Evolutionary conservation across 2,888 invertebrate species (phyloP).

Genomic region (Carpatolechia fugitivella): DNA sequence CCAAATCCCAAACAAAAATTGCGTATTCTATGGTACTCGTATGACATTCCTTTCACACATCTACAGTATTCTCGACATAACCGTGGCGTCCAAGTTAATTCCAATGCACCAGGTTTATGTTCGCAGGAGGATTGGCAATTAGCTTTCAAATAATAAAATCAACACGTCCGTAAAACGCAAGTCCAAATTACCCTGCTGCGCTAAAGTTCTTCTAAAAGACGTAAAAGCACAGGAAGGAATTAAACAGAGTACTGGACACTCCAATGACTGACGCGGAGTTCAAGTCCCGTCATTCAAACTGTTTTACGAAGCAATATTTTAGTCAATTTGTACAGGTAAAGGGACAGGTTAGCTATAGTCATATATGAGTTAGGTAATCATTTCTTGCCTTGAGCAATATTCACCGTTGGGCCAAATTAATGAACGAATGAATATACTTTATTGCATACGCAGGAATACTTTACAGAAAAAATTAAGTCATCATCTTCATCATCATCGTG

Average conservation of each 20-base stretch:
- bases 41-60: background rate
- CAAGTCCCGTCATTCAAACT: background rate
- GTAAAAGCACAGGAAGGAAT: conserved; percentile 1
- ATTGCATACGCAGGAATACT: too few species aligned
- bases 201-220: background rate
- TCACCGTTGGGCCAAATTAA: too few species aligned
- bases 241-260: background rate
- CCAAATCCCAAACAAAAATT: too few species aligned
- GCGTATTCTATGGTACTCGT: too few species aligned
- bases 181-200: background rate
- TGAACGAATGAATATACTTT: too few species aligned
- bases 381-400: too few species aligned
- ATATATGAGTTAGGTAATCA: too few species aligned
- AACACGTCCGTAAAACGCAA: background rate
- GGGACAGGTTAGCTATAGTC: background rate
- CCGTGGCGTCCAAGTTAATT: background rate
- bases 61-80: background rate
- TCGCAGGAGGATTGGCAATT: conserved; percentile 3
- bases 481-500: too few species aligned
- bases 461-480: too few species aligned
- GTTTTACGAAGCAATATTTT: background rate
- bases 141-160: conserved; percentile 4
- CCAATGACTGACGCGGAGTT: background rate
- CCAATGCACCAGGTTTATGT: conserved; percentile 1
- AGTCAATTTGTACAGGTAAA: background rate